Evolutionary conservation across 2,888 invertebrate genomes (phyloP), one percentile per base, ranked within the genome.

Genomic region (Aethes cnicana): DNA sequence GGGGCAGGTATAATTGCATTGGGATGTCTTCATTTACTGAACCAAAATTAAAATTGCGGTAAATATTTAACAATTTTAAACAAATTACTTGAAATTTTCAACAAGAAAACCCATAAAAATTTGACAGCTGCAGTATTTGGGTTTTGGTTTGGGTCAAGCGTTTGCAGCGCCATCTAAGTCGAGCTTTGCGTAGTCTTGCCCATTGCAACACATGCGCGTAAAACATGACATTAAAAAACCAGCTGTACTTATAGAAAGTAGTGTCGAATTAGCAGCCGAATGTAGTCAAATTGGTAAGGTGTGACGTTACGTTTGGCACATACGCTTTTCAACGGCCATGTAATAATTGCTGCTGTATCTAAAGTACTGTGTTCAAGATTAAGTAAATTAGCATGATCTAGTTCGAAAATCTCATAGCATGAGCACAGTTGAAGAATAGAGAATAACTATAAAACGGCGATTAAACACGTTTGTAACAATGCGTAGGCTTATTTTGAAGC

Each of bases 401-500:
- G 32, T 32, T 30, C 37, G 26, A n/a, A 46, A 14, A 50, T 26
- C 9, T 46, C 25, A 32, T 33, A 33, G 46, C 52, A 52, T 52
- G 52, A 46, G 46, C 52, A 46, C 46, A 46, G 30, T 32, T 44
- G 30, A 39, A 35, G 11, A 18, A 20, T 5, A 55, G 25, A 32
- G 49, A 59, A 56, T 52, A 25, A 23, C 36, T 28, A 50, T 47
- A 44, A 47, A 36, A 61, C 59, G 58, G 28, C 41, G 57, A 47
- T 60, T 54, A 48, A 4, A 37, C 5, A 17, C 17, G 23, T 23
- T 30, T 11, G 30, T 36, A 12, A 42, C n/a, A 35, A 36, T 9
- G n/a, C n/a, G 7, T 25, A 14, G 25, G 41, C 41, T 41, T 48
- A n/a, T 33, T 48, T 32, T 42, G 26, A 41, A 25, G 17, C 32